Conservation (phyloP, 2,888 invertebrate genomes). For the Hipparchia sbordonii region DNA sequence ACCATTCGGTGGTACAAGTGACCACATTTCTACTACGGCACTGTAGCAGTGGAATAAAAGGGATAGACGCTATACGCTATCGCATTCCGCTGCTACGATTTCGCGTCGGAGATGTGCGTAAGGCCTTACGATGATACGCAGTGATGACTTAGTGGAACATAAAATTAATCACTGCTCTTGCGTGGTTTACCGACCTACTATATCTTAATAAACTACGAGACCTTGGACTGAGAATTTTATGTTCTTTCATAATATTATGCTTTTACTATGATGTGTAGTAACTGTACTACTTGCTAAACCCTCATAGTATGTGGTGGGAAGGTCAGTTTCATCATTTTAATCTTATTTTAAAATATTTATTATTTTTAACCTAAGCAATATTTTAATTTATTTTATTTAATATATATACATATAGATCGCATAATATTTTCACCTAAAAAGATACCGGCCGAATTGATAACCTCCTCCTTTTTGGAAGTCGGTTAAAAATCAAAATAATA, state of each 20-base stretch:
- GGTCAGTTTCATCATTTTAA: neutral
- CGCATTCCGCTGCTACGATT: no score
- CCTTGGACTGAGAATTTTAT: conserved; percentile 30
- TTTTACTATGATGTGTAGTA: neutral
- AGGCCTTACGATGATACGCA: conserved; percentile 57
- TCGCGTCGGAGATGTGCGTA: no score
- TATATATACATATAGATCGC: no score
- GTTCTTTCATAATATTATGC: conserved; percentile 24
- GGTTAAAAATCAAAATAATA: no score
- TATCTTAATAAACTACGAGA: conserved; percentile 10
- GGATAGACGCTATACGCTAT: no score
- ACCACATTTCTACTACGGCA: conserved; percentile 34
- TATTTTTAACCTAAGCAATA: no score
- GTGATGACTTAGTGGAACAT: conserved; percentile 48
- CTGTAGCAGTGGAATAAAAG: no score
- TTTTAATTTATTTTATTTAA: no score
- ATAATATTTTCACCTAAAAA: no score
- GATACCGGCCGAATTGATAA: no score
- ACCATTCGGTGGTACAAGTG: conserved; percentile 41
- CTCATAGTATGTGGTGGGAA: neutral
- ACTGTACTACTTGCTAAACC: neutral
- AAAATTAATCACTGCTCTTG: conserved; percentile 38
- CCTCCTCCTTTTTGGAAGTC: no score
- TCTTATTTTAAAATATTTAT: neutral
- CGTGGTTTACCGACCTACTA: conserved; percentile 30